Evolutionary conservation across 2,113 vertebrate species (phyloP), one percentile per base, ranked within the genome.

Genomic region (Spheniscus mendiculus): DNA sequence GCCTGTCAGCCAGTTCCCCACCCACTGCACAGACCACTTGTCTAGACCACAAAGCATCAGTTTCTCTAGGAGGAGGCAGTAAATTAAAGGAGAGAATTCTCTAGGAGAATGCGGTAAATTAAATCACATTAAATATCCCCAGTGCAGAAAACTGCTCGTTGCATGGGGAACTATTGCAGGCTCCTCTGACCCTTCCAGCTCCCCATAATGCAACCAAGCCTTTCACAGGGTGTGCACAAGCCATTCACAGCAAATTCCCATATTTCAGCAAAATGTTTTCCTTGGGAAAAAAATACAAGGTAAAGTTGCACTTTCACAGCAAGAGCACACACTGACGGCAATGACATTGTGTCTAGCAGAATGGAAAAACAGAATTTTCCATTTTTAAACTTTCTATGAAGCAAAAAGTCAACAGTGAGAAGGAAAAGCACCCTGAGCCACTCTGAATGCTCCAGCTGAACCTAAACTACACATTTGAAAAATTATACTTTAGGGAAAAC

Each of bases 281-380:
- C 25, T 14, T 73, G 38, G 36, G 53, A 93, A 90, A 92, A 93
- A 90, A 92, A 88, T 20, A 69, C 7, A 53, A 71, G 11, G 17
- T 22, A 50, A 79, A 83, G 16, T 32, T 61, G 29, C 29, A 34
- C 30, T 80, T 26, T 17, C 32, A 71, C 23, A n/a, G 22, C 53
- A 72, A 80, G 30, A 67, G 20, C 1, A 2, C 30, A 38, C 12
- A 6, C 10, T 22, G 36, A 83, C 0, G 0, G 27, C 44, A 62
- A 77, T n/a, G 18, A 53, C 13, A n/a, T 67, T 36, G 29, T 30
- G 26, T 59, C 58, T 32, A 72, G 36, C 53, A 70, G 67, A 83
- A 96, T 14, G 19, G 26, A 65, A 89, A 84, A 85, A 63, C 17
- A 87, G 34, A 40, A 66, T 61, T 92, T 95, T 69, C 34, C 56